A percentile compares a stretch with the other conserved stretches of the same genome.
These are phyloP conservation scores for Druon quercuslanigerum DNA, from an alignment of 1,140 invertebrate species.

Conservation along the genomic window DNA sequence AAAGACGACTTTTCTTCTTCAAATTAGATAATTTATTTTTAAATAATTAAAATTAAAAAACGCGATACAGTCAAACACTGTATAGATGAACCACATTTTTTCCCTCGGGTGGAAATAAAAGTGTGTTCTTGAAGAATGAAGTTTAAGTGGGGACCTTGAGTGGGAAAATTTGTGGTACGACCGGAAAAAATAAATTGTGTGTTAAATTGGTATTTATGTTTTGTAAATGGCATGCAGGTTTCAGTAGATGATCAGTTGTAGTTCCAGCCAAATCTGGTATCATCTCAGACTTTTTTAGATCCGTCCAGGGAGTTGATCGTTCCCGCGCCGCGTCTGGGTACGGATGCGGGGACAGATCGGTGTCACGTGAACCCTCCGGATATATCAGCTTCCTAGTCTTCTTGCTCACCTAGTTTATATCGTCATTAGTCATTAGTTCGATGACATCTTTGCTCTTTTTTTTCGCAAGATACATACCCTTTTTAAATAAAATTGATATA, in stretches of 20 bases:
- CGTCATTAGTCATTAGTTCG: constrained; percentile 45
- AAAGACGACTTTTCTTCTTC: too few relatives aligned
- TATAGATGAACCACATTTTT: too few relatives aligned
- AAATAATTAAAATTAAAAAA: too few relatives aligned
- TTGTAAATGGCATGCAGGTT: neutral
- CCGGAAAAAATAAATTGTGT: neutral
- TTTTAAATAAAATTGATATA: too few relatives aligned
- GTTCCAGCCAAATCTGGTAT: constrained; percentile 4
- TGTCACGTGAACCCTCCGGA: constrained; percentile 71
- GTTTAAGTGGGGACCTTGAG: too few relatives aligned
- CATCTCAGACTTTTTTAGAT: constrained; percentile 28
- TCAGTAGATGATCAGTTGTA: neutral
- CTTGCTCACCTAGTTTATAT: constrained; percentile 68
- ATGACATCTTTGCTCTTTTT: too few relatives aligned
- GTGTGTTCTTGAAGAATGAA: too few relatives aligned
- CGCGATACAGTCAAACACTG: too few relatives aligned
- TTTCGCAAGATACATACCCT: too few relatives aligned
- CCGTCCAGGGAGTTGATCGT: constrained; percentile 13
- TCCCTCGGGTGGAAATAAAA: too few relatives aligned
- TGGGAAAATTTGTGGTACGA: neutral
- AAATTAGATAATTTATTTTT: too few relatives aligned
- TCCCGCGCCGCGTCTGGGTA: constrained; percentile 42
- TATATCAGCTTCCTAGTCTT: constrained; percentile 70
- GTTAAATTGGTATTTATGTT: neutral
- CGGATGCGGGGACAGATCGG: constrained; percentile 68